These are phyloP conservation scores for Tauraco hartlaubi DNA, from an alignment of 2,797 vertebrate genomes.

Conservation along the genomic window DNA sequence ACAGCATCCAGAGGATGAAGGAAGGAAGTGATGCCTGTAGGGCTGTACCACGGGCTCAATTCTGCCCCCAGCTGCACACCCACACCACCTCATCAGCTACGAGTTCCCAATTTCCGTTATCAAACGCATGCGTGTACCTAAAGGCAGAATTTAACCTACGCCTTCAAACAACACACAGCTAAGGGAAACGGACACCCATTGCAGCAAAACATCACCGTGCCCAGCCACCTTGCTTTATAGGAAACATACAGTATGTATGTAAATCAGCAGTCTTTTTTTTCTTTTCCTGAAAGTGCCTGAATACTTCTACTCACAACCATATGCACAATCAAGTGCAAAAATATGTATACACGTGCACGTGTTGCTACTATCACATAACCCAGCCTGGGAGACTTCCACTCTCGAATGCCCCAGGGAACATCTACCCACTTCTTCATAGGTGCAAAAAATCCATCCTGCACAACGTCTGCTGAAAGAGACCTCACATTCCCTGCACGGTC, in stretches of 20 bases:
- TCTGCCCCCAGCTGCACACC: neutral
- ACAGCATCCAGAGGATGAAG: neutral
- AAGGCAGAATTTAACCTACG: neutral
- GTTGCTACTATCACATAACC: neutral
- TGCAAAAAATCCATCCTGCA: neutral
- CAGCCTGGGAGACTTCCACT: neutral
- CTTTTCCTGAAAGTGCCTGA: neutral
- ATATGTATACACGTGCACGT: rapidly evolving
- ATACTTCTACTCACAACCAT: neutral
- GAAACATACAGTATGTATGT: neutral
- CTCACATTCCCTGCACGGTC: neutral
- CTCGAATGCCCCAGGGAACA: neutral
- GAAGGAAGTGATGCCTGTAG: neutral
- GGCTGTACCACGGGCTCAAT: neutral
- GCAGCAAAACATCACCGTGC: neutral
- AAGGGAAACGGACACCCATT: neutral
- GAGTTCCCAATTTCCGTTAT: neutral
- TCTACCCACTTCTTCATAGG: neutral
- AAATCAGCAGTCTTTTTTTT: neutral
- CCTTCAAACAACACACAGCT: neutral
- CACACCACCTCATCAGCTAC: neutral
- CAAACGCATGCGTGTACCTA: rapidly evolving
- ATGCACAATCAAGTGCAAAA: neutral
- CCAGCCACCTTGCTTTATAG: neutral
- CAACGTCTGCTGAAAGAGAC: no score